Evolutionary conservation across 2,888 invertebrate species (phyloP), one percentile per base, ranked within the genome.

Genomic region (Panzeria rudis): DNA sequence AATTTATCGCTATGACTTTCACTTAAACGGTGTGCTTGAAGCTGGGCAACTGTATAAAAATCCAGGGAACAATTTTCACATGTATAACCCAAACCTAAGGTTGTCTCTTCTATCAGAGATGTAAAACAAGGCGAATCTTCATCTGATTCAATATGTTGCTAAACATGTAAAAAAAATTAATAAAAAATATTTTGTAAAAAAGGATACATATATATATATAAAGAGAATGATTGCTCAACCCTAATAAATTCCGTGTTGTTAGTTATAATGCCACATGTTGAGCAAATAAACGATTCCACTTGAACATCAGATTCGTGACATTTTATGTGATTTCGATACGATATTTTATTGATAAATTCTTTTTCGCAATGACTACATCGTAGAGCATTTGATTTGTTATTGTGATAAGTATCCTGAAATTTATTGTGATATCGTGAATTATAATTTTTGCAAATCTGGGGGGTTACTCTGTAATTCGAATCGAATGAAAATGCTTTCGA

Each of bases 11-110:
- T 83, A 52, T 91, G 91, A 3, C 83, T 76, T 1, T 89, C 89
- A 11, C 87, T 85, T 6, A 87, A 80, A 0, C 92, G 90, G 88
- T 92, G 92, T 0, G 83, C 50, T 3, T 88, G 87, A 38, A 92
- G 83, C 64, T 89, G 87, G 0, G 85, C 69, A 7, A 88, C 87
- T 13, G 86, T 84, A 54, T 88, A 89, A 71, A 88, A 92, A 75
- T 91, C 90, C 3, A 88, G 35, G 3, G 91, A 89, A 77, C 92
- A 92, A 80, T 88, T 91, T 86, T 92, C 92, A 77, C 92, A 92
- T 0, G 89, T 84, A 68, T 88, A 92, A 8, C 89, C 90, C 17
- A 80, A 6, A 64, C 88, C 82, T 1, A 88, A 86, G 0, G 89
- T 47, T n/a, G 88, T 41, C 41, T 89, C 88, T 35, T 82, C 78